Evolutionary conservation across 1,140 invertebrate genomes (phyloP).

Genomic region (Macrotrachela quadricornifera): DNA sequence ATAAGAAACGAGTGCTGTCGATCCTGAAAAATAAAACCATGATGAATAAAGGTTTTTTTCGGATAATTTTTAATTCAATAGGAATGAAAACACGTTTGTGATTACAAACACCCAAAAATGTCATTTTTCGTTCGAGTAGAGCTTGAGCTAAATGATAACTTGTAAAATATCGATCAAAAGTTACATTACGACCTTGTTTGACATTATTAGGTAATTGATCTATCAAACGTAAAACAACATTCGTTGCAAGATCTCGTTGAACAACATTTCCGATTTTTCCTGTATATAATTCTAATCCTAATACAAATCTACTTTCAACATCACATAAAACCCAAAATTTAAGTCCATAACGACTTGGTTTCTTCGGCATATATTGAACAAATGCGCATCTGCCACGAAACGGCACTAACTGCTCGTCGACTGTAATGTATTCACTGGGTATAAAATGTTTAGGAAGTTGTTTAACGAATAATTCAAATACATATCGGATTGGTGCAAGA

Average conservation of each 20-base stretch:
- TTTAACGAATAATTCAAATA: too few relatives aligned
- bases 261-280: background rate
- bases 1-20: constrained; percentile 12
- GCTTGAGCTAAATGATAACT: background rate
- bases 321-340: background rate
- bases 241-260: too few relatives aligned
- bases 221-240: too few relatives aligned
- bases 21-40: background rate
- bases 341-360: background rate
- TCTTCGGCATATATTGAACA: background rate
- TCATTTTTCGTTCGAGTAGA: background rate
- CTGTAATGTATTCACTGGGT: background rate
- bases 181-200: background rate
- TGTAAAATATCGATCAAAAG: background rate
- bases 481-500: too few relatives aligned
- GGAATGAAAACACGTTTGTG: background rate
- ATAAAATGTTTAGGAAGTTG: too few relatives aligned
- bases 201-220: too few relatives aligned
- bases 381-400: background rate
- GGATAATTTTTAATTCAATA: background rate
- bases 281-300: background rate
- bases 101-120: background rate
- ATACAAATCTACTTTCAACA: background rate
- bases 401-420: background rate
- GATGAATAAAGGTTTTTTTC: background rate